Evolutionary conservation across 2,113 vertebrate genomes (phyloP).

Genomic region (Anhinga anhinga): DNA sequence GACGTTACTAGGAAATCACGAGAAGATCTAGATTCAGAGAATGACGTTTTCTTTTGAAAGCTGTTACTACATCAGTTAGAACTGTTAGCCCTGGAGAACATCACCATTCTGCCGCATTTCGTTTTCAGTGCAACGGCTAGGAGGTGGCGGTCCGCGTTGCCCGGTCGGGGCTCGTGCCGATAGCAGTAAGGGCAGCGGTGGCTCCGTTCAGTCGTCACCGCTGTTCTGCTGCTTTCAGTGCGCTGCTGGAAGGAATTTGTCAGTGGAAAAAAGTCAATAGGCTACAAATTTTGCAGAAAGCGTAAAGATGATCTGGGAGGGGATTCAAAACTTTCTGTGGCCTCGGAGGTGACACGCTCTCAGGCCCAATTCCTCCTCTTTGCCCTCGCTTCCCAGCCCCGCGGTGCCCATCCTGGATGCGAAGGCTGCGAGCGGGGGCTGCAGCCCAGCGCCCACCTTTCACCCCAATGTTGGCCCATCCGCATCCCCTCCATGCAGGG

Average conservation of each 20-base stretch:
- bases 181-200: background rate
- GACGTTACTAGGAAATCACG: accelerated
- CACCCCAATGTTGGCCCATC: accelerated
- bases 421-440: background rate
- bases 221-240: background rate
- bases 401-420: background rate
- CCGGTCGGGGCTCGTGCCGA: accelerated
- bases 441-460: background rate
- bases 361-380: background rate
- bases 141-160: background rate
- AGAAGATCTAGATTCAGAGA: background rate
- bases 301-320: background rate
- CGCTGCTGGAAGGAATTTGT: background rate
- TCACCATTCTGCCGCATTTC: accelerated
- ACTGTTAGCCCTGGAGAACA: background rate
- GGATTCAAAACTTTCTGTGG: background rate
- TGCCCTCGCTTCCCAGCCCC: too few relatives aligned
- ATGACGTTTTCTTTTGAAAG: background rate
- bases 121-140: background rate
- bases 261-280: background rate
- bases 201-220: background rate
- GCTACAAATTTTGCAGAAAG: background rate
- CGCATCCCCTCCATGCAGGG: background rate
- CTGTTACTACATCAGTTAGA: background rate
- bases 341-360: background rate